A percentile compares a stretch with the other conserved stretches of the same genome.
Evolutionary conservation across 2,888 invertebrate species (phyloP).

Genomic region (Isotomurus palustris): DNA sequence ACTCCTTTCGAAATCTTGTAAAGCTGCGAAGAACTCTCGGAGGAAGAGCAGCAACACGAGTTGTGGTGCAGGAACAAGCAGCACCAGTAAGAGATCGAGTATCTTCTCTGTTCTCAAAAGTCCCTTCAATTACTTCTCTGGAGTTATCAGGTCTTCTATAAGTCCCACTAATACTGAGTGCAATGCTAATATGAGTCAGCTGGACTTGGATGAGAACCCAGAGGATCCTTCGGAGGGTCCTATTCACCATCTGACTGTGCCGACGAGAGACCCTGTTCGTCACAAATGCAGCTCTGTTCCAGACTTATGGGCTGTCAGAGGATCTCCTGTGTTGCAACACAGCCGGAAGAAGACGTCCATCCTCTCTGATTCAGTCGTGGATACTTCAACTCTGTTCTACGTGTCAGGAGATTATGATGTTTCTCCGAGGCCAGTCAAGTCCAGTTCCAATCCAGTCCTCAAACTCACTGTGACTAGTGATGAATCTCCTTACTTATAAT

Average conservation of each 20-base stretch:
- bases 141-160: slow-evolving; percentile 16
- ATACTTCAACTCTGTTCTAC: slow-evolving; percentile 9
- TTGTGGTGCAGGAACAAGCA: slow-evolving; percentile 3
- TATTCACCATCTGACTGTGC: slow-evolving; percentile 3
- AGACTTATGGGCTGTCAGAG: slow-evolving; percentile 38
- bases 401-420: background rate
- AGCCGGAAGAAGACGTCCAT: slow-evolving; percentile 31
- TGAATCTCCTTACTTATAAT: slow-evolving; percentile 34
- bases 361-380: slow-evolving; percentile 37
- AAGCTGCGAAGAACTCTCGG: slow-evolving; percentile 5
- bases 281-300: slow-evolving; percentile 40
- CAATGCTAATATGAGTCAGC: background rate
- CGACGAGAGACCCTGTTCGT: slow-evolving; percentile 6
- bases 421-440: slow-evolving; percentile 2
- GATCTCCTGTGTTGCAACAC: slow-evolving; percentile 26
- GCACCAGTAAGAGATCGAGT: slow-evolving; percentile 22
- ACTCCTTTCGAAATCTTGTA: background rate
- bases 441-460: slow-evolving; percentile 31
- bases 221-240: background rate
- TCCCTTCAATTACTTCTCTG: slow-evolving; percentile 36
- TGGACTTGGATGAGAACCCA: background rate
- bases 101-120: slow-evolving; percentile 36
- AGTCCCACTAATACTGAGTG: background rate
- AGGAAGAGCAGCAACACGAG: slow-evolving; percentile 33
- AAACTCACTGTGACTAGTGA: slow-evolving; percentile 39